These are phyloP conservation scores for Eucera pruinosa DNA, from an alignment of 2,888 invertebrate genomes.

Conservation along the genomic window DNA sequence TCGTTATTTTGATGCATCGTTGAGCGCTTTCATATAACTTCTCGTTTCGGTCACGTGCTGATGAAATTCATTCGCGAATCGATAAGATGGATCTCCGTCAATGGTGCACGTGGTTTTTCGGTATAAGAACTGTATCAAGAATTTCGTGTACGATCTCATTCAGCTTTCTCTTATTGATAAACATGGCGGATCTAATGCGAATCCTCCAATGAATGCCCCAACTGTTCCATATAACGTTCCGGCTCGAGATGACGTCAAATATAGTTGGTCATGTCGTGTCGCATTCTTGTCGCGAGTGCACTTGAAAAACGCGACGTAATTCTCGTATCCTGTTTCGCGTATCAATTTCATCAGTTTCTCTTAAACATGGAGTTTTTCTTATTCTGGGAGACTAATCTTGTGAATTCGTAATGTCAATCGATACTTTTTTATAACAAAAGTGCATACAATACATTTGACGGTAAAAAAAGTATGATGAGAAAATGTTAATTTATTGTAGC, in stretches of 20 bases:
- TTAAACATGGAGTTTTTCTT: not conserved
- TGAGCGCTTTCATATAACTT: conserved; percentile 40
- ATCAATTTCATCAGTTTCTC: conserved; percentile 39
- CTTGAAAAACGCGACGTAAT: conserved; percentile 38
- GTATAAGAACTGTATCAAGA: not conserved
- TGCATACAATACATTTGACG: no score
- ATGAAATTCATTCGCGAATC: conserved; percentile 25
- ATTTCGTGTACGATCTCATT: conserved; percentile 38
- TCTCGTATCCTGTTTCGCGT: conserved; percentile 57
- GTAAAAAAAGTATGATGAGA: no score
- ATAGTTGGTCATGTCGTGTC: conserved; percentile 41
- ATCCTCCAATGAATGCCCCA: conserved; percentile 62
- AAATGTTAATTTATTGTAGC: no score
- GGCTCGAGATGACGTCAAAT: conserved; percentile 60
- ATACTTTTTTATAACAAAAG: not conserved
- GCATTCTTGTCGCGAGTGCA: conserved; percentile 55
- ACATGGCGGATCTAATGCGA: conserved; percentile 39
- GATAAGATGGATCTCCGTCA: not conserved
- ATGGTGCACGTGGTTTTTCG: not conserved
- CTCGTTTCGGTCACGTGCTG: conserved; percentile 2
- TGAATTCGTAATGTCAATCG: not conserved
- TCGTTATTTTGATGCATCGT: conserved; percentile 62
- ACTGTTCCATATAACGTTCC: conserved; percentile 58
- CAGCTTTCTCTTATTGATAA: conserved; percentile 51
- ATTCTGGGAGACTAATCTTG: not conserved